phyloP scores from a whole-genome alignment of 2,113 vertebrate species.

The Archilochus colubris region DNA sequence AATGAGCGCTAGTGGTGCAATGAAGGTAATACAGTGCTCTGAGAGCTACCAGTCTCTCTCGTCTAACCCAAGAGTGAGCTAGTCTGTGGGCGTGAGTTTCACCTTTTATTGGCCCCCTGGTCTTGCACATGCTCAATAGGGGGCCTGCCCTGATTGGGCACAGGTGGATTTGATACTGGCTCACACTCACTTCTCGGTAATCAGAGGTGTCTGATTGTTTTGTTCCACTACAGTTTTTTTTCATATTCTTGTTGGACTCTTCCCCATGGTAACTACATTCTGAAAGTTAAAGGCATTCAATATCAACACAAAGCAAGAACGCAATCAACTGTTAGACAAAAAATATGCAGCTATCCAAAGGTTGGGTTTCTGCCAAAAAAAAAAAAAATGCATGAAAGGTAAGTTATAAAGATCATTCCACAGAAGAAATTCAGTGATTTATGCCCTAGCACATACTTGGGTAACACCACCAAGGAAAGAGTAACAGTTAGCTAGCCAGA shows the following conservation, averaged over 20 bases:
- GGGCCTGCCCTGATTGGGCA: too few relatives aligned
- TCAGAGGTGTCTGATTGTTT: too few relatives aligned
- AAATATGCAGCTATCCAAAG: fast-evolving
- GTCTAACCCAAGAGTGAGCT: too few relatives aligned
- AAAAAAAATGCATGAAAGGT: neutral
- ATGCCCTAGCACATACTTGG: neutral
- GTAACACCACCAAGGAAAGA: neutral
- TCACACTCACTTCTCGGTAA: too few relatives aligned
- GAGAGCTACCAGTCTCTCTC: too few relatives aligned
- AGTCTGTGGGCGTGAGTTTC: too few relatives aligned
- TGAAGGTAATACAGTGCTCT: too few relatives aligned
- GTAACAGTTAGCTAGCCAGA: neutral
- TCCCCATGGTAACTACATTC: neutral
- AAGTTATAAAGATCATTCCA: neutral
- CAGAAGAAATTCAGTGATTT: neutral
- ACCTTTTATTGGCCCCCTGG: too few relatives aligned
- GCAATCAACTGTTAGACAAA: fast-evolving
- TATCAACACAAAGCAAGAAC: neutral
- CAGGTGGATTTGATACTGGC: too few relatives aligned
- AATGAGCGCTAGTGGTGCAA: too few relatives aligned
- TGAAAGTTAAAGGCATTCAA: neutral
- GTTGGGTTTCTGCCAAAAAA: neutral
- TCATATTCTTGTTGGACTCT: neutral
- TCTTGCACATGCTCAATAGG: too few relatives aligned
- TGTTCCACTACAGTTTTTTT: neutral